Evolutionary conservation across 2,797 vertebrate species (phyloP), one percentile per base, ranked within the genome.

Genomic region (Coendou prehensilis): DNA sequence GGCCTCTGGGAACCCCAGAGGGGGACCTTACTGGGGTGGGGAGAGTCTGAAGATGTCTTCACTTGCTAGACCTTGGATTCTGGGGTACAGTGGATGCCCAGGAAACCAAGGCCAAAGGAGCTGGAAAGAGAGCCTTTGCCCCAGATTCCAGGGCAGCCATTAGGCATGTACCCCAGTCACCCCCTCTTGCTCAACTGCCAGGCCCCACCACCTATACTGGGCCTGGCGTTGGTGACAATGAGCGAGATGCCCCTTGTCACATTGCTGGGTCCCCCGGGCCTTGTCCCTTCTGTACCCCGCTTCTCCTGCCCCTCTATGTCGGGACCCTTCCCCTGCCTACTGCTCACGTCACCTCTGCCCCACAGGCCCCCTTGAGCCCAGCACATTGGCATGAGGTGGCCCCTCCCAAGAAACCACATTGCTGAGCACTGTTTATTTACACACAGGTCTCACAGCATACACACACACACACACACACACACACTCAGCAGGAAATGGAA

Each of bases 371-470:
- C 41, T 41, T 0, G 6, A 71, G 26, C n/a, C 87, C 5, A 0
- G 41, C 37, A n/a, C 79, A 4, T 8, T 3, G 23, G 50, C 41
- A 11, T 5, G 3, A 0, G 6, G 11, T 5, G 75, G 67, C 22
- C 33, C 41, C 56, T 9, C 2, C n/a, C 0, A 0, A 18, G n/a
- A 45, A 23, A 4, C 63, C 63, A 22, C 22, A 33, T 41, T 6
- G 26, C 33, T 3, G 0, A 2, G 26, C 2, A 14, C 20, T 1
- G 1, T 59, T 63, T 47, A 5, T 1, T 2, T 0, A 28, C 1
- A 8, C 54, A 57, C 0, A 0, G 50, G 18, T 33, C 84, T 30
- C 82, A 7, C 13, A 56, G 73, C 41, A 47, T 37, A 47, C 22
- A 28, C 30, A 15, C 14, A 3, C 3, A 0, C 17, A 17, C 57